Percentiles rank a stretch among this genome's conserved stretches.
These are phyloP conservation scores for Pungitius pungitius DNA, from an alignment of 2,113 vertebrate species.

Conservation along the genomic window DNA sequence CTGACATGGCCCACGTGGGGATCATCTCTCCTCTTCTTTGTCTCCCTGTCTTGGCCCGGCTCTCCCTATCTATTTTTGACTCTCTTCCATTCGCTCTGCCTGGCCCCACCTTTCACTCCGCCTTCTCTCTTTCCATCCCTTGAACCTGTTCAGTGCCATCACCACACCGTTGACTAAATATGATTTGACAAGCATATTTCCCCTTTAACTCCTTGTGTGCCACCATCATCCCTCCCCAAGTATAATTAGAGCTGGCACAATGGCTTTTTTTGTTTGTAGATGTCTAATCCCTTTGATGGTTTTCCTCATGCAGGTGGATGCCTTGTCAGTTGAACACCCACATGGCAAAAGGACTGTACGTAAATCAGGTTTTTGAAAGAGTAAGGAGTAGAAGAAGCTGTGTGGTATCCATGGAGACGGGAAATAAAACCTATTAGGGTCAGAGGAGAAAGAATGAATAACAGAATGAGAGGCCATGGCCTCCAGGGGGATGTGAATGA, in stretches of 20 bases:
- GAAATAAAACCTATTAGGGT: slow-evolving; percentile 43
- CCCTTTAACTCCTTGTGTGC: slow-evolving; percentile 47
- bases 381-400: background rate
- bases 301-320: slow-evolving; percentile 43
- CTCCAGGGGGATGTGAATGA: slow-evolving; percentile 32
- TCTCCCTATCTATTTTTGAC: slow-evolving; percentile 24
- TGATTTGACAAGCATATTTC: slow-evolving; percentile 64
- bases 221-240: slow-evolving; percentile 43
- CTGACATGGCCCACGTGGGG: slow-evolving; percentile 35
- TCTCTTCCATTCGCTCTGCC: slow-evolving; percentile 7
- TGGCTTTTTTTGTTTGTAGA: slow-evolving; percentile 18
- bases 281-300: slow-evolving; percentile 51
- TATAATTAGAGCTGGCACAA: slow-evolving; percentile 61
- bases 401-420: slow-evolving; percentile 21
- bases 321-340: slow-evolving; percentile 19
- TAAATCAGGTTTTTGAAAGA: slow-evolving; percentile 30
- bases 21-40: slow-evolving; percentile 31
- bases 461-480: slow-evolving; percentile 17
- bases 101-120: slow-evolving; percentile 19
- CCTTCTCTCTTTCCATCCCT: background rate
- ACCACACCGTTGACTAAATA: slow-evolving; percentile 56
- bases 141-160: slow-evolving; percentile 51
- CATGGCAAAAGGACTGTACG: background rate
- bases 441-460: slow-evolving; percentile 33
- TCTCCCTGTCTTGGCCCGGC: background rate